Conservation (phyloP, 2,797 vertebrate species). For the Garrulus glandarius region DNA sequence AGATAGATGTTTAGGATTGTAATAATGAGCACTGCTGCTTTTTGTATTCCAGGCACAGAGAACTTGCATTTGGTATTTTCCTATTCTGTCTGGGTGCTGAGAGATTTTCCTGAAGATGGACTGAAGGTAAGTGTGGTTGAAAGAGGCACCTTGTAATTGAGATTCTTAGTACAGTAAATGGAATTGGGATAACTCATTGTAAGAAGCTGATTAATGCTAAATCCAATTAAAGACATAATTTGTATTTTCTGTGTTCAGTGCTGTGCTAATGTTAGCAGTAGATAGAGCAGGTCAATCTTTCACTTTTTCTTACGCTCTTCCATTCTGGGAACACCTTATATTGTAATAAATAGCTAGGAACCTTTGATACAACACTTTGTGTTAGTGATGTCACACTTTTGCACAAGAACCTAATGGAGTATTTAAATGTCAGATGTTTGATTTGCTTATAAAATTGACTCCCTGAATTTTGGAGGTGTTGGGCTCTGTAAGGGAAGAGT, state of each 20-base stretch:
- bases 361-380: background rate
- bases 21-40: background rate
- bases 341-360: background rate
- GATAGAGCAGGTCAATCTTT: background rate
- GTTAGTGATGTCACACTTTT: background rate
- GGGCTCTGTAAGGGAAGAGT: background rate
- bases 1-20: background rate
- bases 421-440: background rate
- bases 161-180: background rate
- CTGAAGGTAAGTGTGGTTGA: constrained; percentile 82
- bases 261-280: background rate
- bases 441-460: background rate
- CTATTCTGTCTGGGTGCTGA: constrained; percentile 95
- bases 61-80: constrained; percentile 94
- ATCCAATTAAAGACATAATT: background rate
- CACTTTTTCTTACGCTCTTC: background rate
- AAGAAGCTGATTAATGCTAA: background rate
- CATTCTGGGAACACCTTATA: background rate
- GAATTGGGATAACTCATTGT: background rate
- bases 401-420: background rate
- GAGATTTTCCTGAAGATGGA: constrained; percentile 93
- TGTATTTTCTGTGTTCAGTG: background rate
- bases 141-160: background rate
- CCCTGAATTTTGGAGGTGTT: background rate
- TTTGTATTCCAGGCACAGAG: constrained; percentile 82